Base-by-base conservation (phyloP, 2,888 invertebrate genomes). In the Allolobophora icterica region DNA sequence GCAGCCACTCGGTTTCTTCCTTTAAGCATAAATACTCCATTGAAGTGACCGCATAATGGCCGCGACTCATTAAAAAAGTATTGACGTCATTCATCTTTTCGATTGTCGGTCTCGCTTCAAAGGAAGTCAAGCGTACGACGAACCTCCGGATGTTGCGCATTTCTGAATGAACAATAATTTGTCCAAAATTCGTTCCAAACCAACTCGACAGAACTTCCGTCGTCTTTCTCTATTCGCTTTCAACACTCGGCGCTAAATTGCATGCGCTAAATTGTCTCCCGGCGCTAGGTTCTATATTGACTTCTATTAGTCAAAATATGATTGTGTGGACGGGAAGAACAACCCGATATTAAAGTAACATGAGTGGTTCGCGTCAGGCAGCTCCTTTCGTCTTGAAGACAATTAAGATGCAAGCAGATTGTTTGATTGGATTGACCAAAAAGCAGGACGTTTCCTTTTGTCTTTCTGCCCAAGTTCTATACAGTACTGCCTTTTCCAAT, bases 21-120 rank as follows among this genome's bases (percentile, higher is more conserved):
- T 5, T n/a, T 30, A n/a, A 13, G 1, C 71, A 71, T n/a, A n/a
- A 71, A 71, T 71, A 71, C 30, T n/a, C 71, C 71, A n/a, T 71
- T 71, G 71, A 71, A 71, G n/a, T n/a, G 71, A 71, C 1, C 71
- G 11, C 6, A 71, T 8, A 58, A 71, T 71, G n/a, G 71, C 30
- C 0, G 71, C n/a, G 6, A 71, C 71, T n/a, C 71, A n/a, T 71
- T 71, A 71, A 1, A n/a, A 24, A 6, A 71, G 71, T 8, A 71
- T 71, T 71, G 71, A 71, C 71, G 71, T 71, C 71, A 71, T 71
- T n/a, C 71, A n/a, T 71, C 71, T 71, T n/a, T 24, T 71, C n/a
- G 30, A 71, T 71, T 8, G 71, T n/a, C 71, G 71, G n/a, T n/a
- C 71, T 1, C n/a, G 52, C 71, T n/a, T 71, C 71, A 71, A n/a